Evolutionary conservation across 2,797 vertebrate genomes (phyloP), one percentile per base, ranked within the genome.

Genomic region (Diglossa cyanea): DNA sequence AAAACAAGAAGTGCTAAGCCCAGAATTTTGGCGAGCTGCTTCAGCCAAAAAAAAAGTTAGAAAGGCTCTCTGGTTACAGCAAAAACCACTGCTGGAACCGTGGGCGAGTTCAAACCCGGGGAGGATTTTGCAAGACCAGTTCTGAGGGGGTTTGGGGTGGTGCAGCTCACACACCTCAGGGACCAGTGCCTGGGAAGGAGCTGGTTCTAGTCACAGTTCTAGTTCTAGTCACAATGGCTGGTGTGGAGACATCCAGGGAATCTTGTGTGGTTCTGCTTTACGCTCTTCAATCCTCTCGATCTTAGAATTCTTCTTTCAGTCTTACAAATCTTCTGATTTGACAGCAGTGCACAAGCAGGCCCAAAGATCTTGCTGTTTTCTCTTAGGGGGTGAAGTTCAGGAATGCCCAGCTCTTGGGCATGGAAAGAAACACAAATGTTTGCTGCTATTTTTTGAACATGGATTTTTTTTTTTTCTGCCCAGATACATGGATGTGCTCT

Each of bases 1-100:
- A 54, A 73, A 89, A 75, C 68, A 58, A 58, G 37, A 63, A 65
- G 82, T 23, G 87, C 62, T 94, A 96, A 96, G 50, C 70, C 54
- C 76, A 77, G 72, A 61, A 77, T 72, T 94, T 39, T 91, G 93
- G 79, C 7, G 0, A 94, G 82, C 31, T 4, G 2, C 51, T 94
- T 81, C 54, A 45, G 68, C 61, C 54, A 78, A 78, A 70, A 25
- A 13, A 45, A 75, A 31, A 47, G 13, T 39, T 30, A 60, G 65
- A 76, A 76, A 85, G 44, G 19, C 53, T 96, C 78, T 94, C 85
- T 90, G 73, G 82, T 91, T 95, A 73, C 91, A 93, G 73, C 6
- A 26, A 75, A 94, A 94, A 72, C 50, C 89, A 30, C 65, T 0
- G 2, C 70, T 80, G 86, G 88, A 81, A 31, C 62, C 19, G 24